These are phyloP conservation scores for Knipowitschia caucasica DNA, from an alignment of 2,797 vertebrate species.

Conservation along the genomic window DNA sequence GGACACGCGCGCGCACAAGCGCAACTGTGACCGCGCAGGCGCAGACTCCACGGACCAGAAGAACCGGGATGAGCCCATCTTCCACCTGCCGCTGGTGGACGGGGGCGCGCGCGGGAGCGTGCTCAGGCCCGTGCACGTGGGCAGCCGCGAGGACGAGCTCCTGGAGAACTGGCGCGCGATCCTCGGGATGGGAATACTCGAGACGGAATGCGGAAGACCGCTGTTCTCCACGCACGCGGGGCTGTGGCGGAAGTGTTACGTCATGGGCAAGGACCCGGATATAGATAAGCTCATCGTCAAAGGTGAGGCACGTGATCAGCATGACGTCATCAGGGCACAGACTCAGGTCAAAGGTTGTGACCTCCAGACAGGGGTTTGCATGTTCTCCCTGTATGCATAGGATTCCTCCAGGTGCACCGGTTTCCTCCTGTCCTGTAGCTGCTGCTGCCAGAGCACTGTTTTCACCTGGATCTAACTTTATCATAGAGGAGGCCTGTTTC, in stretches of 20 bases:
- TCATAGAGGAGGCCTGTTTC: too few relatives aligned
- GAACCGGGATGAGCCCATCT: slow-evolving; percentile 84
- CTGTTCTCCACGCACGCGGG: slow-evolving; percentile 84
- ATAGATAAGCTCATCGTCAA: slow-evolving; percentile 79
- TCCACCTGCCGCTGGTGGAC: slow-evolving; percentile 85
- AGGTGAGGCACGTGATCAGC: too few relatives aligned
- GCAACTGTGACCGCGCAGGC: slow-evolving; percentile 79
- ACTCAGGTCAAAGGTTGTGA: too few relatives aligned
- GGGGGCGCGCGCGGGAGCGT: slow-evolving; percentile 42
- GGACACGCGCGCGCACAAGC: slow-evolving; percentile 82
- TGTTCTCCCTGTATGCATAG: too few relatives aligned
- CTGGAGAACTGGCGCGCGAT: slow-evolving; percentile 84
- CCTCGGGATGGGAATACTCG: slow-evolving; percentile 83
- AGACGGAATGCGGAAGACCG: slow-evolving; percentile 83
- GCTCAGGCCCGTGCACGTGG: slow-evolving; percentile 77
- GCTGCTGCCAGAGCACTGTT: too few relatives aligned
- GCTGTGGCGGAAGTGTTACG: slow-evolving; percentile 87
- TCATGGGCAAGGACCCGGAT: slow-evolving; percentile 78
- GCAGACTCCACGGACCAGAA: slow-evolving; percentile 83
- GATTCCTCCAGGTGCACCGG: too few relatives aligned
- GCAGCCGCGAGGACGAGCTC: slow-evolving; percentile 77
- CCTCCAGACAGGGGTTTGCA: too few relatives aligned
- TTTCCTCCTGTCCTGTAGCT: too few relatives aligned
- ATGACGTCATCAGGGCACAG: too few relatives aligned
- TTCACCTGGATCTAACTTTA: too few relatives aligned